phyloP scores from a whole-genome alignment of 2,888 invertebrate species.

The Mimachlamys varia region DNA sequence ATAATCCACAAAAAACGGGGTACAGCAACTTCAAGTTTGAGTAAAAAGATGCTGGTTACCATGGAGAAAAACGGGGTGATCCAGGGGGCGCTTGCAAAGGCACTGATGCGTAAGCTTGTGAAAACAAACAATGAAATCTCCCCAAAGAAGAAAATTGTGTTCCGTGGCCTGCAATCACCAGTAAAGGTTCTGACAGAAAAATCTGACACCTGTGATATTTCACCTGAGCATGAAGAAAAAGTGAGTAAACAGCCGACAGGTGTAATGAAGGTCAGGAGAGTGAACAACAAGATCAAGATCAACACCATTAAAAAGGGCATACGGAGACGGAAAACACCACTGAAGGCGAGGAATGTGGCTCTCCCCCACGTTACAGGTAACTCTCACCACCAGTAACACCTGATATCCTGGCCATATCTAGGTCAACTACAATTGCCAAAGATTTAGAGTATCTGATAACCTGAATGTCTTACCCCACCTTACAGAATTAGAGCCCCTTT shows the following conservation, averaged over 20 bases:
- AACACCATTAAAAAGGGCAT: slow-evolving; percentile 41
- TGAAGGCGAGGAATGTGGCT: slow-evolving; percentile 40
- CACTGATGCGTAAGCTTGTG: slow-evolving; percentile 42
- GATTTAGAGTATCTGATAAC: too few species aligned
- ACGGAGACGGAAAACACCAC: slow-evolving; percentile 35
- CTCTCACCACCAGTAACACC: too few species aligned
- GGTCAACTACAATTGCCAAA: too few species aligned
- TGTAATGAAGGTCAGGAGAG: background rate
- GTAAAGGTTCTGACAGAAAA: background rate
- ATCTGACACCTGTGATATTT: background rate
- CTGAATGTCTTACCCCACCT: too few species aligned
- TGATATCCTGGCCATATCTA: too few species aligned
- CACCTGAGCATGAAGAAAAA: background rate
- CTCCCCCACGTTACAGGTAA: slow-evolving; percentile 45
- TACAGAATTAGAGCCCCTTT: too few species aligned
- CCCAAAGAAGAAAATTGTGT: slow-evolving; percentile 23
- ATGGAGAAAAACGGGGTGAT: slow-evolving; percentile 45
- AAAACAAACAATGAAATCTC: slow-evolving; percentile 31
- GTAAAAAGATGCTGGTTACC: slow-evolving; percentile 19
- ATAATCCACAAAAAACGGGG: slow-evolving; percentile 13
- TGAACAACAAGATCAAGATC: slow-evolving; percentile 14
- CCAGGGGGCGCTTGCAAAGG: slow-evolving; percentile 40
- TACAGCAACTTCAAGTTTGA: background rate
- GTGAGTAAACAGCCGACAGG: background rate
- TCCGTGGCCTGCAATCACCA: background rate